Evolutionary conservation across 2,113 vertebrate species (phyloP).

Genomic region (Platichthys stellatus): DNA sequence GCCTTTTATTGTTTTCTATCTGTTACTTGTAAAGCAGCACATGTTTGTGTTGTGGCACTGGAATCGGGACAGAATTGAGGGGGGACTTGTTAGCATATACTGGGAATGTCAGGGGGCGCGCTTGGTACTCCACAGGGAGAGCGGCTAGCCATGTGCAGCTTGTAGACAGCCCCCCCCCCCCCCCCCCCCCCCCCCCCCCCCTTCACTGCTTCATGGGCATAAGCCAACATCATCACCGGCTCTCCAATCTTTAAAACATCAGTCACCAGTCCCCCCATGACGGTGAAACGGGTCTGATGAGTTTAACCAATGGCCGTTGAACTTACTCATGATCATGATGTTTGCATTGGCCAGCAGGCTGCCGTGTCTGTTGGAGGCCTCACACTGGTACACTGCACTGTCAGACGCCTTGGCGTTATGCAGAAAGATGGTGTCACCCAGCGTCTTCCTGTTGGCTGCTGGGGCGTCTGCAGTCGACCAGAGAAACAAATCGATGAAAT

Average conservation of each 20-base stretch:
- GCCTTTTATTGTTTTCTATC: slow-evolving; percentile 53
- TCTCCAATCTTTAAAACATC: slow-evolving; percentile 32
- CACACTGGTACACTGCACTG: slow-evolving; percentile 93
- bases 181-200: slow-evolving; percentile 13
- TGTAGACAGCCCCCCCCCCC: slow-evolving; percentile 27
- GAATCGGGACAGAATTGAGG: slow-evolving; percentile 57
- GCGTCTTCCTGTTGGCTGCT: slow-evolving; percentile 68
- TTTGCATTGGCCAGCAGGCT: slow-evolving; percentile 91
- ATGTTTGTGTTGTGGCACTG: slow-evolving; percentile 61
- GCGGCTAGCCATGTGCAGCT: slow-evolving; percentile 2
- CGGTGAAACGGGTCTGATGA: neutral
- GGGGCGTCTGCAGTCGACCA: slow-evolving; percentile 68
- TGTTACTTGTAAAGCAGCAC: slow-evolving; percentile 66
- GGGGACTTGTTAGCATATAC: slow-evolving; percentile 70
- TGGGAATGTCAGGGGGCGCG: slow-evolving; percentile 61
- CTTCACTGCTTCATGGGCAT: slow-evolving; percentile 34
- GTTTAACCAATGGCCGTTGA: neutral
- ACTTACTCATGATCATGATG: slow-evolving; percentile 92
- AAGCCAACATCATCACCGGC: slow-evolving; percentile 33
- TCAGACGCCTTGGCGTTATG: slow-evolving; percentile 86
- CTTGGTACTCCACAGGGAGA: slow-evolving; percentile 51
- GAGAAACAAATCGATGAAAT: neutral
- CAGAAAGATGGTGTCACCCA: slow-evolving; percentile 83
- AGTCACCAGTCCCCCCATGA: slow-evolving; percentile 31
- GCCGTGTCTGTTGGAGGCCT: slow-evolving; percentile 91